Evolutionary conservation across 2,888 invertebrate species (phyloP), one percentile per base, ranked within the genome.

Genomic region (Protula sp.): DNA sequence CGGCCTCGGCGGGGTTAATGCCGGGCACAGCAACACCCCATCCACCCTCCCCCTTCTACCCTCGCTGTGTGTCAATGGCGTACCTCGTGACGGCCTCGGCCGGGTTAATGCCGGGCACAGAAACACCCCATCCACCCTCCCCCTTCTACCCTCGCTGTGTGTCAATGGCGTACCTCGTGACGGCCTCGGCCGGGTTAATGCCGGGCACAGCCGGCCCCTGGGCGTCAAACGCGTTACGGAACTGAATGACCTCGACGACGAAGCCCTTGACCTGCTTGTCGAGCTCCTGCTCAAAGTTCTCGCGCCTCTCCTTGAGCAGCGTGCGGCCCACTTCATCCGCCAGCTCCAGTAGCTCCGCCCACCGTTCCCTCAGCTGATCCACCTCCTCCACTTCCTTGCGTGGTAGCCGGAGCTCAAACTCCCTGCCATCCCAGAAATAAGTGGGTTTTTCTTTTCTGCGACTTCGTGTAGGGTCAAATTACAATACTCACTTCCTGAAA

Each of bases 251-350:
- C 66, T 81, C 81, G 30, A 81, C 80, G 24, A 80, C 79, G 68
- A 81, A 81, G 26, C 76, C 80, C 77, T 81, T 81, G 66, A 79
- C 76, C 70, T 81, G 80, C 66, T 81, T 80, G 67, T 81, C 81
- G 19, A 81, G 71, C 64, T 81, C 80, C 64, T 81, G 80, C 65
- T 81, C 79, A 68, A 81, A 79, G 9, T 76, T 74, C 38, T 71
- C 76, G 47, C 80, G 62, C 51, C 74, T 70, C 57, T 80, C 79
- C 65, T 76, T 79, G 30, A 81, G 69, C 19, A 81, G 71, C n/a
- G 71, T 67, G 27, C 74, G 70, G 51, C 76, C 59, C 26, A 80
- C 79, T 31, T 71, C 69, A 28, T 80, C 80, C 1, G 80, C 78
- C 57, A 80, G 66, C 52, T 75, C 74, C 63, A 79, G 71, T 53